phyloP scores from a whole-genome alignment of 2,113 vertebrate species.

The Grammomys dolichurus region DNA sequence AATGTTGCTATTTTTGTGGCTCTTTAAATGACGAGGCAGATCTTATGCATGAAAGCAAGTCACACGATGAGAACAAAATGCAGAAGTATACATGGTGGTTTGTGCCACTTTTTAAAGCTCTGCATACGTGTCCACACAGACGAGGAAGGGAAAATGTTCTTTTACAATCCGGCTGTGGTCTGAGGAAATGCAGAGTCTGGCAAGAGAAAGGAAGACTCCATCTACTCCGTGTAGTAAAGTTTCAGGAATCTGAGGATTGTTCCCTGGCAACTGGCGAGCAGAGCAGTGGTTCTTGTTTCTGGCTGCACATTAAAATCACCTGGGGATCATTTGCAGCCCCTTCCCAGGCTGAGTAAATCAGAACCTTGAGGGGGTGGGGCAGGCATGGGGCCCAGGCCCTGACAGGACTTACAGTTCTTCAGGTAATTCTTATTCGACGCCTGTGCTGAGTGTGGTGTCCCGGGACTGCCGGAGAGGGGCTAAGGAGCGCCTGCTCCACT shows the following conservation, averaged over 20 bases:
- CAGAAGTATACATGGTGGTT: not conserved
- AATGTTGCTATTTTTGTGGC: not conserved
- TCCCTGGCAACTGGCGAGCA: not conserved
- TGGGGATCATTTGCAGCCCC: not conserved
- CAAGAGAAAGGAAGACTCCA: not conserved
- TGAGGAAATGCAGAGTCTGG: not conserved
- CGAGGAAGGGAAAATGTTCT: not conserved
- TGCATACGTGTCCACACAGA: not conserved
- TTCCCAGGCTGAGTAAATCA: not conserved
- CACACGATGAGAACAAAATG: not conserved
- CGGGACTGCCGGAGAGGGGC: fast-evolving
- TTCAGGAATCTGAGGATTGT: not conserved
- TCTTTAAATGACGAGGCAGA: conserved; percentile 17
- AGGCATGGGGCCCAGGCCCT: not conserved
- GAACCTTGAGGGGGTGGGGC: not conserved
- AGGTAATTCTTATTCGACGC: not conserved
- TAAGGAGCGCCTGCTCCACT: fast-evolving
- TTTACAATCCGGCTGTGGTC: conserved; percentile 9
- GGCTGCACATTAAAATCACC: conserved; percentile 14
- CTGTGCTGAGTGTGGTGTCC: not conserved
- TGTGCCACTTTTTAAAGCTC: not conserved
- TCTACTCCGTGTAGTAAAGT: not conserved
- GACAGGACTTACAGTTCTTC: not conserved
- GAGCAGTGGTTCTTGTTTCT: not conserved
- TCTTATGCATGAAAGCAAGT: not conserved